Conservation (phyloP, 2,888 invertebrate species). For the Lepidochrysops patricia region DNA sequence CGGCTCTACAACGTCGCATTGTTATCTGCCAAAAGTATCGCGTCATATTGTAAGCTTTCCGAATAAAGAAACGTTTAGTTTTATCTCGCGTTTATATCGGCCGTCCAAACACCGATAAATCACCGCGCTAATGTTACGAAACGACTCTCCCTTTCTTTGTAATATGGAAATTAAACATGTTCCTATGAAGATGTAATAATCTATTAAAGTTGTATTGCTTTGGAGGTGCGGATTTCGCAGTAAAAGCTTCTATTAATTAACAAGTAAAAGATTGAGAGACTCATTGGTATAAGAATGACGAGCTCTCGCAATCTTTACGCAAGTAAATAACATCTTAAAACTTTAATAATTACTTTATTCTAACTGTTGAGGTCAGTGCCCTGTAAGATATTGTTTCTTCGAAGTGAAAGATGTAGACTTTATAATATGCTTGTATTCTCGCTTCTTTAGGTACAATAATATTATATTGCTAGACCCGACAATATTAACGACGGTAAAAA, state of each 20-base stretch:
- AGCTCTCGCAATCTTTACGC: too few relatives aligned
- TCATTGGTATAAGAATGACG: too few relatives aligned
- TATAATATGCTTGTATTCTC: too few relatives aligned
- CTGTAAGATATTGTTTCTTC: too few relatives aligned
- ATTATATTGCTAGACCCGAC: too few relatives aligned
- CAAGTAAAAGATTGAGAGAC: neutral
- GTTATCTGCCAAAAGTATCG: constrained; percentile 74
- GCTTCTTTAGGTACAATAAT: too few relatives aligned
- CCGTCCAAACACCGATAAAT: constrained; percentile 66
- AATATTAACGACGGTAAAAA: too few relatives aligned
- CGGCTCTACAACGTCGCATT: constrained; percentile 68
- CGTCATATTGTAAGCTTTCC: constrained; percentile 72
- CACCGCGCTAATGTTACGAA: constrained; percentile 59
- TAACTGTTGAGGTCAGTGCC: too few relatives aligned
- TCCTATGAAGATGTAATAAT: constrained; percentile 20
- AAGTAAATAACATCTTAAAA: too few relatives aligned
- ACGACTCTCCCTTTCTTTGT: constrained; percentile 36
- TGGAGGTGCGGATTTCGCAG: neutral
- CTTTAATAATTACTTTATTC: too few relatives aligned
- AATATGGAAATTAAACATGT: constrained; percentile 30
- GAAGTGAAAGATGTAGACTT: too few relatives aligned
- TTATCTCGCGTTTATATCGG: constrained; percentile 38
- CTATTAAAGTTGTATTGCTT: neutral
- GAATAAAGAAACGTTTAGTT: constrained; percentile 56
- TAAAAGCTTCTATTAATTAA: neutral